phyloP scores from a whole-genome alignment of 2,888 invertebrate species.

The Arrhopalites spinosus region DNA sequence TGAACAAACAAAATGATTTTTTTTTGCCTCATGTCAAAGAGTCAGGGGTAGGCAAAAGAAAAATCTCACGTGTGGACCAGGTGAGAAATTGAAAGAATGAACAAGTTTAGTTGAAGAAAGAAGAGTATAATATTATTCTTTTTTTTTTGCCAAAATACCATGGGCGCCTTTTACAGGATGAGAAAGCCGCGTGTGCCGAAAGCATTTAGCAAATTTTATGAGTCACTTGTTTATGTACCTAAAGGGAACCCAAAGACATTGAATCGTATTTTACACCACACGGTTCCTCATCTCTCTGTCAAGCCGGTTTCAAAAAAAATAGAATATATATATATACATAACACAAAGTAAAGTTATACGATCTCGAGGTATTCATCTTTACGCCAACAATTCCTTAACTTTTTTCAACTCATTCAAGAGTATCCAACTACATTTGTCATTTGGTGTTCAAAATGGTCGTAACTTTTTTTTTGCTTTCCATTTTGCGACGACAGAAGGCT shows the following conservation, averaged over 20 bases:
- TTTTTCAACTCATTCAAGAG: too few relatives aligned
- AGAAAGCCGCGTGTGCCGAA: constrained; percentile 18
- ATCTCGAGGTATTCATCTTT: too few relatives aligned
- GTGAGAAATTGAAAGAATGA: not conserved
- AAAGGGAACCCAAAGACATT: not conserved
- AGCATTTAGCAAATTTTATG: constrained; percentile 31
- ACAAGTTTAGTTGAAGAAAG: not conserved
- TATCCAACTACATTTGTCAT: not conserved
- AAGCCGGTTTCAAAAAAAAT: not conserved
- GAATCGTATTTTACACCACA: not conserved
- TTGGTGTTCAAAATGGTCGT: too few relatives aligned
- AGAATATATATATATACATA: not conserved
- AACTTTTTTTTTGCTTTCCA: not conserved
- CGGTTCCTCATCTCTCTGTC: not conserved
- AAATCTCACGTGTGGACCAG: not conserved
- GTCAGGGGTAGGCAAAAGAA: too few relatives aligned
- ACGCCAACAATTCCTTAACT: too few relatives aligned
- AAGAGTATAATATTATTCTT: too few relatives aligned
- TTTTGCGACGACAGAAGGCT: not conserved
- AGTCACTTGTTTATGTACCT: constrained; percentile 1
- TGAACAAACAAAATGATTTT: not conserved
- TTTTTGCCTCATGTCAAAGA: too few relatives aligned
- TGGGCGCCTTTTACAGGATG: not conserved
- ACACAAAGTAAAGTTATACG: not conserved
- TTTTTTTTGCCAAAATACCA: not conserved